Evolutionary conservation across 1,140 invertebrate species (phyloP), one percentile per base, ranked within the genome.

Genomic region (Hylyphantes graminicola): DNA sequence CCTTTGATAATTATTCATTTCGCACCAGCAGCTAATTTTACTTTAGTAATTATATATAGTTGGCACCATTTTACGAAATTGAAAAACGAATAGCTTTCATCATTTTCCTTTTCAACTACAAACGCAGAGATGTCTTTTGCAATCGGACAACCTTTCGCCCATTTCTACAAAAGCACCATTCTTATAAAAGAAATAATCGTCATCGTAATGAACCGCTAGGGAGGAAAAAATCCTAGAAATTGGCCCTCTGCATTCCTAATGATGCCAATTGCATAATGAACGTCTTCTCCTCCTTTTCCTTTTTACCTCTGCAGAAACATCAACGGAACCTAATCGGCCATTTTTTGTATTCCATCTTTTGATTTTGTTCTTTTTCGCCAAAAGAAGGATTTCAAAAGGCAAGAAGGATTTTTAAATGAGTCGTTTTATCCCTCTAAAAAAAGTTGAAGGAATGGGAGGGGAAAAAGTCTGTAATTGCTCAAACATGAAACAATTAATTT

Each of bases 401-500:
- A 8, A 59, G 7, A 9, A 70, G 68, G 9, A 70, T 15, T 53
- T 50, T 70, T 70, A 70, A 70, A 74, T 55, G 72, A 74, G 72
- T 74, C 72, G 54, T 74, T 55, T 55, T 74, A 61, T 74, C 6
- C 17, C 17, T 6, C 17, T 35, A 70, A 50, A 70, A 48, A 50
- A 53, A 35, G 50, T 13, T 35, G 67, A 74, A 74, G 35, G 59
- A 83, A 67, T 50, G 70, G 57, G 72, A 35, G 35, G 35, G 35
- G 35, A 35, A 35, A 35, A 35, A 35, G 35, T 7, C 61, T 48
- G 67, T 83, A 83, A 83, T 83, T 83, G 80, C 80, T 83, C 80
- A 83, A 83, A 83, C 80, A 83, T 83, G 80, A 83, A 83, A 83
- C 80, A 83, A 83, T 83, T 83, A 83, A 83, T 83, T 83, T 83